Evolutionary conservation across 2,888 invertebrate genomes (phyloP).

Genomic region (Apoda limacodes): DNA sequence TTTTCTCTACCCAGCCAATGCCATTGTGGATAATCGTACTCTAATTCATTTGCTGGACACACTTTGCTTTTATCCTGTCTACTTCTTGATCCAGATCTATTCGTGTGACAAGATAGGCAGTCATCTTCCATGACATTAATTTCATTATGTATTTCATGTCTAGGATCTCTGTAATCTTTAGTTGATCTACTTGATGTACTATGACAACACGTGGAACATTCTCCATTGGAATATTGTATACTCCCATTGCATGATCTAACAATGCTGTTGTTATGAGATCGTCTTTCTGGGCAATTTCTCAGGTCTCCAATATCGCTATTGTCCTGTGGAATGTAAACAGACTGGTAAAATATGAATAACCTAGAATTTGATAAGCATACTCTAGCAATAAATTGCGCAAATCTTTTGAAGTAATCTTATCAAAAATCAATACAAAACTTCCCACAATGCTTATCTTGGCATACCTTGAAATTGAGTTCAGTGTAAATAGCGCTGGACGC

Average conservation of each 20-base stretch:
- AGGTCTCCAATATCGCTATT: conserved; percentile 56
- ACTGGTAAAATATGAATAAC: conserved; percentile 23
- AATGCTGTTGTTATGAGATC: conserved; percentile 65
- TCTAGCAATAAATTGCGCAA: conserved; percentile 31
- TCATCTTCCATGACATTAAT: conserved; percentile 57
- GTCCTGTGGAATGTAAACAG: conserved; percentile 46
- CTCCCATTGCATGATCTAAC: conserved; percentile 63
- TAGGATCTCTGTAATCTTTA: conserved; percentile 58
- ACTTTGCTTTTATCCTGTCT: conserved; percentile 65
- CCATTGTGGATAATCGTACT: conserved; percentile 65
- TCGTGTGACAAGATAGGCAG: conserved; percentile 58
- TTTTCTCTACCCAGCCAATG: conserved; percentile 64
- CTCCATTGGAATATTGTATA: conserved; percentile 60
- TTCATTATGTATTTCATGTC: conserved; percentile 53
- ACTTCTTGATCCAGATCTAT: conserved; percentile 58
- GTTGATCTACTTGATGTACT: conserved; percentile 63
- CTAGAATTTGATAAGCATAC: conserved; percentile 24
- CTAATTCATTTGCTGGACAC: conserved; percentile 61
- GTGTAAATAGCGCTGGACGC: conserved; percentile 66
- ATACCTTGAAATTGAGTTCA: conserved; percentile 66
- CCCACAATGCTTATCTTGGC: conserved; percentile 45
- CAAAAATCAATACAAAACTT: conserved; percentile 30
- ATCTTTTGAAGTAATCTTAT: conserved; percentile 40
- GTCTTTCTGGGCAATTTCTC: conserved; percentile 56
- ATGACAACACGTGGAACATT: conserved; percentile 63